Conservation (phyloP, 2,797 vertebrate species). For the Buceros bicornis region DNA sequence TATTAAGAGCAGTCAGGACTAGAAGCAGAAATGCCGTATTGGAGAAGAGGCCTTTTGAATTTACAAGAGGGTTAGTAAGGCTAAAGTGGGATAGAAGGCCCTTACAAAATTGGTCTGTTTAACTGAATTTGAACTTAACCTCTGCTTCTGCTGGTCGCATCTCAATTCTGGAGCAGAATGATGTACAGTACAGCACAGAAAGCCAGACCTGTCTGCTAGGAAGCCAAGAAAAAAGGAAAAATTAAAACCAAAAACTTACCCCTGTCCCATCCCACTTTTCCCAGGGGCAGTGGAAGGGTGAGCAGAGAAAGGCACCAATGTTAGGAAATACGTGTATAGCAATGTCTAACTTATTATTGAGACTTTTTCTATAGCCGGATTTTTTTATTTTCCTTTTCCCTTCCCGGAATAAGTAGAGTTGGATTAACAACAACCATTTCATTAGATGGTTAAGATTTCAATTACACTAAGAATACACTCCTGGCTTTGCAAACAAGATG, state of each 20-base stretch:
- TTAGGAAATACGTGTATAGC: fast-evolving
- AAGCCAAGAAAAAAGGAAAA: not conserved
- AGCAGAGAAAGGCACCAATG: not conserved
- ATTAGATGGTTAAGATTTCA: not conserved
- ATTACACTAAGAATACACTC: not conserved
- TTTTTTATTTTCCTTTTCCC: not conserved
- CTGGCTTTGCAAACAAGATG: not conserved
- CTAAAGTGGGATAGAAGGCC: not conserved
- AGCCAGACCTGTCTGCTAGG: not conserved
- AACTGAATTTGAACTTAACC: not conserved
- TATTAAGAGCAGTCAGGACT: not conserved
- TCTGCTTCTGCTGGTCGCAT: not conserved
- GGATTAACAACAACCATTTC: not conserved
- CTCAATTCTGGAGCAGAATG: not conserved
- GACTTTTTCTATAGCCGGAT: not conserved
- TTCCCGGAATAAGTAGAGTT: not conserved
- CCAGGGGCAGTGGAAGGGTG: not conserved
- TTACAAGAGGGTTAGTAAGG: not conserved
- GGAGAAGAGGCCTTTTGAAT: not conserved
- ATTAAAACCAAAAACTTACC: not conserved
- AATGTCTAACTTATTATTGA: not conserved
- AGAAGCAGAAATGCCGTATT: not conserved
- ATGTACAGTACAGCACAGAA: not conserved
- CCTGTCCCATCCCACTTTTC: not conserved
- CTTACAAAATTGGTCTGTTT: not conserved